A percentile compares a stretch with the other conserved stretches of the same genome.
These are phyloP conservation scores for Orthonevra nobilis DNA, from an alignment of 2,888 invertebrate genomes.

Conservation along the genomic window DNA sequence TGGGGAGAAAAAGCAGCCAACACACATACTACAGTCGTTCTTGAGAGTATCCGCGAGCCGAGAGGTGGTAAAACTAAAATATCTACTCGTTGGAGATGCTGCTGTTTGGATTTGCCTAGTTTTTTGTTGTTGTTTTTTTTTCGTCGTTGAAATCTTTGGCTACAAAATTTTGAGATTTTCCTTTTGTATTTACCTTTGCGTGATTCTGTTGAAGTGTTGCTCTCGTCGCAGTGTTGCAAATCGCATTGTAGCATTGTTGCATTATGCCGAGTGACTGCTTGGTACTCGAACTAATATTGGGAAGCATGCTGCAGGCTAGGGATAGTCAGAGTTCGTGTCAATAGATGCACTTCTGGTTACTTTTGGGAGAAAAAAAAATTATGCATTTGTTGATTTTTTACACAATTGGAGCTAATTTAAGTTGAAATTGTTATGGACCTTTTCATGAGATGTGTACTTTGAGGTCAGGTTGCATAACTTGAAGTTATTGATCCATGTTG, in stretches of 20 bases:
- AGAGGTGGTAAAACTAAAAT: constrained; percentile 56
- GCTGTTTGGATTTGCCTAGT: constrained; percentile 30
- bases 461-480: not conserved
- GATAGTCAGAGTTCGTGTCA: constrained; percentile 14
- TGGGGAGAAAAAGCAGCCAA: constrained; percentile 13
- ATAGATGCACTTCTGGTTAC: constrained; percentile 35
- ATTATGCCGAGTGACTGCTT: constrained; percentile 38
- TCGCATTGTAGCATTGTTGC: constrained; percentile 44
- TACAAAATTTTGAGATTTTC: not conserved
- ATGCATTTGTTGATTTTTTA: constrained; percentile 35
- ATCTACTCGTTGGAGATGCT: constrained; percentile 62
- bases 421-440: too few species aligned
- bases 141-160: constrained; percentile 3
- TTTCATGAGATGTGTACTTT: constrained; percentile 1
- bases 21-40: constrained; percentile 27
- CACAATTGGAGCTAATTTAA: constrained; percentile 38
- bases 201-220: constrained; percentile 48
- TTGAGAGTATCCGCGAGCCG: constrained; percentile 39
- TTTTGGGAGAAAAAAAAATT: constrained; percentile 14
- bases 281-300: constrained; percentile 48
- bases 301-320: constrained; percentile 35
- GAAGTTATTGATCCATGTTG: constrained; percentile 2
- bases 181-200: constrained; percentile 34
- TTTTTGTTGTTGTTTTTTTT: constrained; percentile 12
- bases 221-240: constrained; percentile 56